Percentiles rank a stretch among this genome's conserved stretches.
phyloP scores from a whole-genome alignment of 2,888 invertebrate genomes.

The Ischnus inquisitorius region DNA sequence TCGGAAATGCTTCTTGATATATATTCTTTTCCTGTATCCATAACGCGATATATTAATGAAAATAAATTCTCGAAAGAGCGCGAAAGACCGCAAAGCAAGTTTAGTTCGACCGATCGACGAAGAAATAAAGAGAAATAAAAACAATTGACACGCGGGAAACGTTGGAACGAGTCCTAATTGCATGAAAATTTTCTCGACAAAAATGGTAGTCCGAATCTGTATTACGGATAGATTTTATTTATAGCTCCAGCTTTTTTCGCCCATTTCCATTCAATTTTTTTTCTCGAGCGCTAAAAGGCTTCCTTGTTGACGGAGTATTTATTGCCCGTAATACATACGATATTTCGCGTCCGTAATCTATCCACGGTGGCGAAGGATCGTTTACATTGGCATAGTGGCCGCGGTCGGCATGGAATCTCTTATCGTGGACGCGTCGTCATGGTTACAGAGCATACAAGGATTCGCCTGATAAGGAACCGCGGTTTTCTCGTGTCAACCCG shows the following conservation, averaged over 20 bases:
- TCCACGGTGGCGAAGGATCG: slow-evolving; percentile 66
- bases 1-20: too few species aligned
- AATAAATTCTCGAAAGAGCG: not conserved
- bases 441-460: slow-evolving; percentile 80
- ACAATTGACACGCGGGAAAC: not conserved
- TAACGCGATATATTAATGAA: too few species aligned
- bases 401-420: slow-evolving; percentile 68
- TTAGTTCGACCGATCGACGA: not conserved
- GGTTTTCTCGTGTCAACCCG: slow-evolving; percentile 56
- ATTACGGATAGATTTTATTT: not conserved
- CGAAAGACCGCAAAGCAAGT: too few species aligned
- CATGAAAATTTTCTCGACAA: not conserved
- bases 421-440: slow-evolving; percentile 81
- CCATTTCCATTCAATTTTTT: not conserved
- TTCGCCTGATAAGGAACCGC: slow-evolving; percentile 79
- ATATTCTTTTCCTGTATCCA: too few species aligned
- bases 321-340: slow-evolving; percentile 32
- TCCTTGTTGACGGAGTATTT: slow-evolving; percentile 47
- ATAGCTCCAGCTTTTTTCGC: not conserved
- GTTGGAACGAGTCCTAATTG: not conserved
- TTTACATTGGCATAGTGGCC: slow-evolving; percentile 65
- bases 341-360: slow-evolving; percentile 56
- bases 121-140: not conserved
- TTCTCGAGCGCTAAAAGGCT: slow-evolving; percentile 32
- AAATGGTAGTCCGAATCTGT: not conserved